A percentile compares a stretch with the other conserved stretches of the same genome.
Evolutionary conservation across 2,113 vertebrate genomes (phyloP).

Genomic region (Gila orcuttii): DNA sequence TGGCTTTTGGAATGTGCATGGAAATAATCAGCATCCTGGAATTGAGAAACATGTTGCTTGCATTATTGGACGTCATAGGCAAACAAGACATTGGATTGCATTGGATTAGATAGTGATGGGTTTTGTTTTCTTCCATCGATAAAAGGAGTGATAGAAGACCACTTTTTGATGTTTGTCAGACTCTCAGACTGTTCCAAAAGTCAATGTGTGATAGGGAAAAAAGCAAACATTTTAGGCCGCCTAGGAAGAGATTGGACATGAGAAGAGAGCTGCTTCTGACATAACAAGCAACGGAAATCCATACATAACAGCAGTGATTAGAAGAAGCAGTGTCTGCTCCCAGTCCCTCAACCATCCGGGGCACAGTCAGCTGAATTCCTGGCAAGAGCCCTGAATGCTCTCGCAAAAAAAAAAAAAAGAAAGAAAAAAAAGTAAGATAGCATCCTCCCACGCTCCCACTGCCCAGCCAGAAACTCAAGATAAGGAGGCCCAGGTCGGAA

Average conservation of each 20-base stretch:
- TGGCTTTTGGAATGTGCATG: slow-evolving; percentile 61
- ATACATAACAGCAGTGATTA: slow-evolving; percentile 62
- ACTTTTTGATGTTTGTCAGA: slow-evolving; percentile 12
- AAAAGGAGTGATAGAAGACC: not conserved
- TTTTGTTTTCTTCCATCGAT: not conserved
- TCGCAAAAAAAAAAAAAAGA: slow-evolving; percentile 18
- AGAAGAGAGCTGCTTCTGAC: slow-evolving; percentile 54
- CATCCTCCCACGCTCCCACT: slow-evolving; percentile 50
- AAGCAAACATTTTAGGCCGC: slow-evolving; percentile 66
- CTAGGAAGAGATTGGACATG: slow-evolving; percentile 64
- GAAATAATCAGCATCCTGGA: slow-evolving; percentile 61
- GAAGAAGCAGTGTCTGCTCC: slow-evolving; percentile 52
- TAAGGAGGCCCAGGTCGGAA: slow-evolving; percentile 64
- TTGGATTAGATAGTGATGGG: slow-evolving; percentile 20
- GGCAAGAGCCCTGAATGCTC: slow-evolving; percentile 53
- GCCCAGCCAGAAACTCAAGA: slow-evolving; percentile 53
- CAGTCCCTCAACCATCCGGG: slow-evolving; percentile 52
- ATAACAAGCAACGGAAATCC: slow-evolving; percentile 60
- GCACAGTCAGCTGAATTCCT: slow-evolving; percentile 55
- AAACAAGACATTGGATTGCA: slow-evolving; percentile 45
- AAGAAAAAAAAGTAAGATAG: slow-evolving; percentile 55
- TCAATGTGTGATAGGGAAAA: slow-evolving; percentile 66
- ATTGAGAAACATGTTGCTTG: slow-evolving; percentile 54
- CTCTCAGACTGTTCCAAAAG: slow-evolving; percentile 28
- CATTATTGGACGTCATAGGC: slow-evolving; percentile 55